Evolutionary conservation across 1,140 invertebrate species (phyloP), one percentile per base, ranked within the genome.

Genomic region (Drosophila dunni): DNA sequence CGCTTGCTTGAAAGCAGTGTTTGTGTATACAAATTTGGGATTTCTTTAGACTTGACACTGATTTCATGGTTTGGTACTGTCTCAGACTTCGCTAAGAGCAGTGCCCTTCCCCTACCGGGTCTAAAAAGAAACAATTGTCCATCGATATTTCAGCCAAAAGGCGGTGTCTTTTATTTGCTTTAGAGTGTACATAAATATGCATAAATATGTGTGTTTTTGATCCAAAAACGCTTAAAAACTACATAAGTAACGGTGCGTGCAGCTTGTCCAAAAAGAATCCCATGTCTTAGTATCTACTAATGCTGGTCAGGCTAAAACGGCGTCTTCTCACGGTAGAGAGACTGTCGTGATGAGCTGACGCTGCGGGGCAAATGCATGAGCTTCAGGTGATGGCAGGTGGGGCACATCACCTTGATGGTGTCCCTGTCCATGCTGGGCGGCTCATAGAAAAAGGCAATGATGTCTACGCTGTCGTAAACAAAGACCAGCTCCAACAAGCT

Each of bases 401-500:
- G 84, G 29, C 84, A 89, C n/a, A 80, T 76, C 11, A 89, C 61
- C 8, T 89, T 83, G 36, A 89, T 64, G 10, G 71, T 84, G 24
- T 84, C 80, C 34, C 68, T 58, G 13, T 82, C 75, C 56, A 90
- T 81, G 66, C 75, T 76, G 48, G 88, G 78, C 6, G 89, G 90
- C 29, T 85, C 80, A 63, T 93, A 93, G 69, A 93, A 93, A 72
- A 94, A 94, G 15, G 94, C 92, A 7, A 85, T 85, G n/a, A 94
- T 93, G 17, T 94, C 89, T 33, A 94, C 85, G n/a, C 83, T 84
- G 50, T 91, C 83, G 33, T 93, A 85, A 44, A 74, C 58, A 76
- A 95, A 95, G 0, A 94, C 88, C 70, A 93, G 90, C 68, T 93
- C 91, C 20, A 95, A 72, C 58, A 94, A 89, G 3, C 82, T 75